A percentile compares a stretch with the other conserved stretches of the same genome.
Conservation (phyloP, 1,140 invertebrate genomes). For the Drosophila quadrilineata region DNA sequence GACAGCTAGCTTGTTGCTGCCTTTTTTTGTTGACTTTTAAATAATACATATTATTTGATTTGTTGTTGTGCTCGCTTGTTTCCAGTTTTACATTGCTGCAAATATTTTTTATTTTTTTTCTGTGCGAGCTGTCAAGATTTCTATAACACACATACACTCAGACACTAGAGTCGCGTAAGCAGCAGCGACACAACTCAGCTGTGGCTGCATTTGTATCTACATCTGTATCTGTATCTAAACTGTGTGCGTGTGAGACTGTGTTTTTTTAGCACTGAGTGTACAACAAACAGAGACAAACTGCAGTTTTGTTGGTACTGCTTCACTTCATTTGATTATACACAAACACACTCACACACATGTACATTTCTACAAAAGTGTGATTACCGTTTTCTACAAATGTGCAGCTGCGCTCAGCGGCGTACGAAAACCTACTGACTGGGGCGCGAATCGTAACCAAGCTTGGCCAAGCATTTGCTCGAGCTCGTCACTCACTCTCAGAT, state of each 20-base stretch:
- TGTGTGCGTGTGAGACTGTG: constrained; percentile 31
- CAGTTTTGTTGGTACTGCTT: constrained; percentile 8
- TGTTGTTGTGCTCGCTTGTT: constrained; percentile 30
- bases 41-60: no score
- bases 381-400: constrained; percentile 66
- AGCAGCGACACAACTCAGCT: constrained; percentile 42
- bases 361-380: no score
- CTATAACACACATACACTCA: constrained; percentile 49
- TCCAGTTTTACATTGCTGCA: constrained; percentile 44
- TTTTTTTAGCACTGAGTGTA: constrained; percentile 23
- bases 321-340: constrained; percentile 2
- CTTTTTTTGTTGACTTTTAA: constrained; percentile 17
- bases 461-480: constrained; percentile 7
- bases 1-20: constrained; percentile 21
- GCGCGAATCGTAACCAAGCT: constrained; percentile 19
- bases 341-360: no score
- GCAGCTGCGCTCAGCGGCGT: constrained; percentile 77
- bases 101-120: constrained; percentile 35
- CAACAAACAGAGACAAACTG: no score
- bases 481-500: background rate
- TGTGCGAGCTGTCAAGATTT: no score
- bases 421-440: constrained; percentile 68
- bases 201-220: constrained; percentile 49
- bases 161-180: constrained; percentile 21
- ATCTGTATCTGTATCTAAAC: constrained; percentile 28